Evolutionary conservation across 2,797 vertebrate genomes (phyloP), one percentile per base, ranked within the genome.

Genomic region (Chrosomus eos): DNA sequence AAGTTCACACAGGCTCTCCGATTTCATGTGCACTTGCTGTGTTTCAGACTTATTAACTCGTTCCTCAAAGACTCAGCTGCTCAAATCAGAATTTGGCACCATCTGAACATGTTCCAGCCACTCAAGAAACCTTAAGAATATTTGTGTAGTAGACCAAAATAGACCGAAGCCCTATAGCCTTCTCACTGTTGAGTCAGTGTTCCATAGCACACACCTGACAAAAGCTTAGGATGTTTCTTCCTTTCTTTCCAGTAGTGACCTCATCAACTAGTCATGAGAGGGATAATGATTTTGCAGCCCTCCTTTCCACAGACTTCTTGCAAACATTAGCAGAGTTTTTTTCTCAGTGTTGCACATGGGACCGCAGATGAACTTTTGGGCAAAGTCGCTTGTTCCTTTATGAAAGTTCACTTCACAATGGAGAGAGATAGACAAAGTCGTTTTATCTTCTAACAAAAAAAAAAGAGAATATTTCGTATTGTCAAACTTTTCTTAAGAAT

Each of bases 201-300:
- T 73, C 23, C 23, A 13, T 31, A 45, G 71, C 71, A 45, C 60
- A 51, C 26, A 55, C 78, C 19, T 73, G 77, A 75, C 11, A 60
- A 75, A 75, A 38, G 58, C 21, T 26, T 83, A 23, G 58, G n/a
- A 48, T 75, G 26, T 75, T 83, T 72, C 36, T 72, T 38, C 28
- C n/a, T 60, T 45, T 64, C 16, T 67, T 85, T 78, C 83, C 83
- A 80, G 31, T 18, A 14, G 68, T 85, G 77, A 85, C 23, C 43
- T 73, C 83, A 85, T 80, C 43, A 73, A 36, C 33, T 26, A 74
- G 53, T 73, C 76, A 85, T 60, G 45, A 84, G 55, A 26, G 38
- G 53, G 21, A 70, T 84, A 58, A 58, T 76, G 31, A 38, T 18
- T 58, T 79, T 5, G 2, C 19, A 43, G 75, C 19, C 64, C 31